phyloP scores from a whole-genome alignment of 2,113 vertebrate genomes.

The Dolichallabes microphthalmus region DNA sequence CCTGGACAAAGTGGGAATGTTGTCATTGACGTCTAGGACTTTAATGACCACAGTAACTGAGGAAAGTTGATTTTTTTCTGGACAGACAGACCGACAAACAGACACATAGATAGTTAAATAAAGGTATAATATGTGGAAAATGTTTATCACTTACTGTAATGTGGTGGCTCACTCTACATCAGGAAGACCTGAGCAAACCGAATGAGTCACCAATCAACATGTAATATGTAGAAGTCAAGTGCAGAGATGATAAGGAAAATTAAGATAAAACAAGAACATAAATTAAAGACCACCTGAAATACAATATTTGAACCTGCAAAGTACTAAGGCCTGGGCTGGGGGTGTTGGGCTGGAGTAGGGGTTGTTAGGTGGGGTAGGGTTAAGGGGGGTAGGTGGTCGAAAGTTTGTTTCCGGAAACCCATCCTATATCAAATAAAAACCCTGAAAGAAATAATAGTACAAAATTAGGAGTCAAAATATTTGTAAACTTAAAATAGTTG shows the following conservation, averaged over 20 bases:
- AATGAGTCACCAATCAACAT: neutral
- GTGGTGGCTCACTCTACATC: neutral
- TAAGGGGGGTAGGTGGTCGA: neutral
- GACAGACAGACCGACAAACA: slow-evolving; percentile 51
- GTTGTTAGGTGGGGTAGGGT: neutral
- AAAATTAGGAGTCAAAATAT: too few species aligned
- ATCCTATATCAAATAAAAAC: neutral
- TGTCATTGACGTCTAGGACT: slow-evolving; percentile 89
- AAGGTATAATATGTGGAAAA: neutral
- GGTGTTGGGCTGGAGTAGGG: neutral
- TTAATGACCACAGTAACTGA: slow-evolving; percentile 78
- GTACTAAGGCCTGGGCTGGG: too few species aligned
- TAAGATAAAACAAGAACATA: neutral
- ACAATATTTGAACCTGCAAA: neutral
- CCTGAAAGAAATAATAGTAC: too few species aligned
- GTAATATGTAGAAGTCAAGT: neutral
- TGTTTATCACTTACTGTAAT: neutral
- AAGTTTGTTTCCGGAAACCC: neutral
- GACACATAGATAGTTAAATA: slow-evolving; percentile 45
- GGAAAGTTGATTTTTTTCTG: slow-evolving; percentile 80
- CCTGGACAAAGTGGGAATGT: slow-evolving; percentile 81
- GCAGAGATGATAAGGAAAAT: neutral
- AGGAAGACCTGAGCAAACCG: neutral
- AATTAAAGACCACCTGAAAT: neutral
- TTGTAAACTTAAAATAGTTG: too few species aligned